Evolutionary conservation across 2,888 invertebrate genomes (phyloP), one percentile per base, ranked within the genome.

Genomic region (Prosapia bicincta): DNA sequence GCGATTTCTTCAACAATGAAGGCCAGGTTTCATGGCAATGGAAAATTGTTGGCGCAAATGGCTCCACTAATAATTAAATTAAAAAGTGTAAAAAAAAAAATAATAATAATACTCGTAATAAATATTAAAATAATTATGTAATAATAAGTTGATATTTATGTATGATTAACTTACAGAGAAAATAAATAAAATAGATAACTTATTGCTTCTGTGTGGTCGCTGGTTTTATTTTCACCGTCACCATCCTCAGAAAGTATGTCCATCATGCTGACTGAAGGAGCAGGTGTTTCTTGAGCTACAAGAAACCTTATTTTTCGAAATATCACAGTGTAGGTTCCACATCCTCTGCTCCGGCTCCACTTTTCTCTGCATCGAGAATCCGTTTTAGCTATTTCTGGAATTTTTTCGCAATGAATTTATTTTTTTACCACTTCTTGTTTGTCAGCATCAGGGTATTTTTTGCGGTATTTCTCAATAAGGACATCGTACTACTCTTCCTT

Each of bases 231-330:
- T 30, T 9, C 30, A 30, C 9, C 30, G 30, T 9, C 30, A 30
- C 30, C 6, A 30, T 30, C 30, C 30, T 30, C 30, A 9, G 5
- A 6, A 9, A 6, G 9, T 30, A 9, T 30, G 30, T 30, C 30
- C 75, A 75, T 67, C 66, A 67, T 75, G 38, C 68, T 71, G 32
- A 71, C 67, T 3, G 71, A 71, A 71, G 2, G 20, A 38, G 66
- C 67, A 65, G 71, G 72, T 66, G 67, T 72, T 75, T 75, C 71
- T 67, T 67, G 67, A 38, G 28, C 3, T 26, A 32, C 20, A 71
- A 71, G 67, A 67, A 75, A 75, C 71, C 66, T 75, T 71, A 71
- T 71, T 71, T 75, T 71, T 75, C 32, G 25, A 75, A 75, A 67
- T 73, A 73, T 68, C 68, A 73, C 30, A 73, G 30, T 25, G 28